Evolutionary conservation across 1,140 invertebrate genomes (phyloP).

Genomic region (Drosophila subobscura): DNA sequence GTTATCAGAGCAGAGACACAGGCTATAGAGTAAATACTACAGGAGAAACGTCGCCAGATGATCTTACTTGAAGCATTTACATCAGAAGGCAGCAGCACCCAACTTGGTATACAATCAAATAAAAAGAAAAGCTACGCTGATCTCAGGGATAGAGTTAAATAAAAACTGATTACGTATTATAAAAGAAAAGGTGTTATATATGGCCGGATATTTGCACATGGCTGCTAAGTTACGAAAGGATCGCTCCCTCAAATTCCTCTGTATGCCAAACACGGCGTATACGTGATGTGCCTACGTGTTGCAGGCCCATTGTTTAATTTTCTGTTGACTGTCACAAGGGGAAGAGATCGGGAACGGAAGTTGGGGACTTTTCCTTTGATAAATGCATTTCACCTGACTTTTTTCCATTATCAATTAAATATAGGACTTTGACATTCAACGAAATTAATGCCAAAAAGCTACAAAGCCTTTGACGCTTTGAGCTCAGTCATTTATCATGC

Average conservation of each 20-base stretch:
- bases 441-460: conserved; percentile 37
- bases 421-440: conserved; percentile 40
- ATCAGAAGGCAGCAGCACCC: conserved; percentile 13
- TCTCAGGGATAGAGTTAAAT: background rate
- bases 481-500: conserved; percentile 61
- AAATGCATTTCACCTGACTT: conserved; percentile 61
- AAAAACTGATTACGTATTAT: conserved; percentile 38
- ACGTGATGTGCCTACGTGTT: conserved; percentile 54
- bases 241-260: conserved; percentile 11
- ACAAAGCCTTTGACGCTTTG: conserved; percentile 37
- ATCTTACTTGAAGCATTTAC: conserved; percentile 55
- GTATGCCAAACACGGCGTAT: conserved; percentile 48
- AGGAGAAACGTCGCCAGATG: conserved; percentile 25
- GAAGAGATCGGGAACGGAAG: conserved; percentile 14
- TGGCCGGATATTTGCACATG: conserved; percentile 48
- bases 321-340: conserved; percentile 27
- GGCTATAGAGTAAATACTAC: background rate
- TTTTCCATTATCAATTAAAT: conserved; percentile 56
- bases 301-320: conserved; percentile 12
- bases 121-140: conserved; percentile 9
- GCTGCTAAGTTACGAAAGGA: conserved; percentile 40
- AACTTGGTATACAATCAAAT: conserved; percentile 31
- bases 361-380: conserved; percentile 25
- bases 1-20: conserved; percentile 23
- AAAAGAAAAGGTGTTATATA: conserved; percentile 37